Evolutionary conservation across 2,797 vertebrate species (phyloP).

Genomic region (Melanotaenia trifasciata): DNA sequence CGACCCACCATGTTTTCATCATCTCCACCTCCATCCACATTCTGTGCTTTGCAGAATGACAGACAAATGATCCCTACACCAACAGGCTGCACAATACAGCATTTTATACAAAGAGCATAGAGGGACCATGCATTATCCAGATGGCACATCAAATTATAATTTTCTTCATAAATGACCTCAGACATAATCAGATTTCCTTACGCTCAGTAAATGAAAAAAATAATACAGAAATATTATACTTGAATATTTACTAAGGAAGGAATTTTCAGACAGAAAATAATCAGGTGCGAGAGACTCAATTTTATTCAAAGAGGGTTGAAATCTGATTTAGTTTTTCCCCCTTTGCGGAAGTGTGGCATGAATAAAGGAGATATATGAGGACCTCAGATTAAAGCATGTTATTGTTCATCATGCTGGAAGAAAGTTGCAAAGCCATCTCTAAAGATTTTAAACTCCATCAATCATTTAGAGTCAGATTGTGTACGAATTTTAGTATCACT

Average conservation of each 20-base stretch:
- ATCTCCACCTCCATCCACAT: background rate
- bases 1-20: slow-evolving; percentile 8
- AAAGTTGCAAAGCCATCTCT: background rate
- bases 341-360: background rate
- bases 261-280: too few species aligned
- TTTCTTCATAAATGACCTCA: background rate
- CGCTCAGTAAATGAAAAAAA: too few species aligned
- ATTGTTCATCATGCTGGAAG: background rate
- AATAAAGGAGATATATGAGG: background rate
- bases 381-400: background rate
- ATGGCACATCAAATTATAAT: background rate
- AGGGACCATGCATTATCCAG: slow-evolving; percentile 10
- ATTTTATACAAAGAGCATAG: slow-evolving; percentile 1
- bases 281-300: too few species aligned
- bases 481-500: too few species aligned
- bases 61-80: slow-evolving; percentile 19
- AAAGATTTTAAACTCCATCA: background rate
- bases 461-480: too few species aligned
- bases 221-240: too few species aligned
- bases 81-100: slow-evolving; percentile 1
- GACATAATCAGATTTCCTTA: too few species aligned
- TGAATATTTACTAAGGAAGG: too few species aligned
- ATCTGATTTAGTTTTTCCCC: background rate
- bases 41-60: slow-evolving; percentile 4
- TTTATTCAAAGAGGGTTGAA: too few species aligned